These are phyloP conservation scores for Cantharis nigra DNA, from an alignment of 2,888 invertebrate species.

Conservation along the genomic window DNA sequence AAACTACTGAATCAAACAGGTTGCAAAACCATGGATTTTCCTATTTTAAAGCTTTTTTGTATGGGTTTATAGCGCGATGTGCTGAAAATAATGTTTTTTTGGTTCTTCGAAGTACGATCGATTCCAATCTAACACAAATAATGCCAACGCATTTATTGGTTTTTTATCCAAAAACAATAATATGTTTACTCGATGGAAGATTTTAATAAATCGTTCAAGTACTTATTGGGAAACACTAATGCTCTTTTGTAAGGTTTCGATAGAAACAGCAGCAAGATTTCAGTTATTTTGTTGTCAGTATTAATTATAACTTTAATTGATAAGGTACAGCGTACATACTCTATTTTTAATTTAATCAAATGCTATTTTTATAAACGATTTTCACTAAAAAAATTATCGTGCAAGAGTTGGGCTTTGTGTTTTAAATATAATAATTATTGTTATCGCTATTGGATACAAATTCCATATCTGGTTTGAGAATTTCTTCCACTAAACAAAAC, in stretches of 20 bases:
- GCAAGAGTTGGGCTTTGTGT: background rate
- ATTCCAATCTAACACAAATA: no score
- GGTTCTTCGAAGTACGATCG: background rate
- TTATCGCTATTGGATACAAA: background rate
- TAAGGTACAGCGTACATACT: background rate
- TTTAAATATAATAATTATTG: background rate
- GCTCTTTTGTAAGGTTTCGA: background rate
- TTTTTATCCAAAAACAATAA: background rate
- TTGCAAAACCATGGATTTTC: background rate
- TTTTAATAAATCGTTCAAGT: background rate
- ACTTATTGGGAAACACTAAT: background rate
- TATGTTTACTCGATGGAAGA: background rate
- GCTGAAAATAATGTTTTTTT: background rate
- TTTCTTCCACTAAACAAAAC: background rate
- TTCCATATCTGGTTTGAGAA: background rate
- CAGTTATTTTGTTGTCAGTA: background rate
- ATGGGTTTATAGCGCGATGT: background rate
- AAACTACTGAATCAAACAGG: background rate
- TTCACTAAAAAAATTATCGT: background rate
- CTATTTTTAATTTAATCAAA: background rate
- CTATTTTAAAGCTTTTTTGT: background rate
- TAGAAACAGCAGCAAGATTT: background rate
- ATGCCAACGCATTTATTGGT: no score
- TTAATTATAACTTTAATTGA: background rate
- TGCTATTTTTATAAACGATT: background rate